These are phyloP conservation scores for Ephialtes manifestator DNA, from an alignment of 2,888 invertebrate genomes.

Conservation along the genomic window DNA sequence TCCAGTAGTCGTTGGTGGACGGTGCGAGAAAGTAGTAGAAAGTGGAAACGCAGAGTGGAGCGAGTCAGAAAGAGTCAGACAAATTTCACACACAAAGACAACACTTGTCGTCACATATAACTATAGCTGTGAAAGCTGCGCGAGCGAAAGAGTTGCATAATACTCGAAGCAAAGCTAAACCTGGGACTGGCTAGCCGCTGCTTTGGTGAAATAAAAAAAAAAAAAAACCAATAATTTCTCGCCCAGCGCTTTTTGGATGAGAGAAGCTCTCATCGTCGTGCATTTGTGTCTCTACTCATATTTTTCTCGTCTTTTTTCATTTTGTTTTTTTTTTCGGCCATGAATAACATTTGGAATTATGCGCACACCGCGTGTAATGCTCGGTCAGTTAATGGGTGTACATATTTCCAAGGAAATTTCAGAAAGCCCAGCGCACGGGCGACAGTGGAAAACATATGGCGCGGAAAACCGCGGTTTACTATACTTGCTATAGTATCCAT, in stretches of 20 bases:
- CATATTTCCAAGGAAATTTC: constrained; percentile 74
- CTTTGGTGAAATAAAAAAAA: constrained; percentile 41
- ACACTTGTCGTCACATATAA: constrained; percentile 46
- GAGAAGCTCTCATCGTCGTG: constrained; percentile 8
- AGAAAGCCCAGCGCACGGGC: constrained; percentile 45
- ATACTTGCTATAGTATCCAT: background rate
- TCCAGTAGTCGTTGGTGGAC: constrained; percentile 47
- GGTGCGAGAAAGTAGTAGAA: constrained; percentile 50
- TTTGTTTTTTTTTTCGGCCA: constrained; percentile 70
- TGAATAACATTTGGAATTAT: constrained; percentile 81
- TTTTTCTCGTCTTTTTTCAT: constrained; percentile 51
- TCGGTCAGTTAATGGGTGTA: constrained; percentile 68
- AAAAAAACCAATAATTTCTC: constrained; percentile 66
- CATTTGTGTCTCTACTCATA: background rate
- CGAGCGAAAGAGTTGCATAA: constrained; percentile 54
- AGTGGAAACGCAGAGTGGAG: constrained; percentile 26
- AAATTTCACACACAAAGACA: constrained; percentile 34
- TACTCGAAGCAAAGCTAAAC: constrained; percentile 53
- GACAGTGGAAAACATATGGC: constrained; percentile 55
- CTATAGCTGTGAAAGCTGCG: constrained; percentile 39
- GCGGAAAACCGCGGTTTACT: constrained; percentile 18
- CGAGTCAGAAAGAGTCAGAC: constrained; percentile 37
- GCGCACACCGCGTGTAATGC: constrained; percentile 58
- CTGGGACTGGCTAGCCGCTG: constrained; percentile 44
- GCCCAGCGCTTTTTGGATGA: constrained; percentile 58